These are phyloP conservation scores for Cyrtodaria siliqua DNA, from an alignment of 2,888 invertebrate genomes.

Conservation along the genomic window DNA sequence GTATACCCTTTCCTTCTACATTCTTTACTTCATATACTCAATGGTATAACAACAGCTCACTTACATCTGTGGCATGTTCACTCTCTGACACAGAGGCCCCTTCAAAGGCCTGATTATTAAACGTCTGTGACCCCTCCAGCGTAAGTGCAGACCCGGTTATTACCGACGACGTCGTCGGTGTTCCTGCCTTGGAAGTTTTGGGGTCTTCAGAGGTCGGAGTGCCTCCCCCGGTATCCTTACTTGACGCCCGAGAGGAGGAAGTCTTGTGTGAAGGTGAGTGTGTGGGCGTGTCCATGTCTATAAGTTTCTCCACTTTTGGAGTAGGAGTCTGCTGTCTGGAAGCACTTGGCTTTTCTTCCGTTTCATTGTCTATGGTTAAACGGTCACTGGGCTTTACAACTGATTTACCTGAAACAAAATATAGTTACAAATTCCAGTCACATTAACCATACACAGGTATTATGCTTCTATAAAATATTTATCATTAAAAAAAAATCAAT, in stretches of 20 bases:
- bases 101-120: slow-evolving; percentile 75
- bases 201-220: slow-evolving; percentile 10
- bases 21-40: too few species aligned
- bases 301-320: slow-evolving; percentile 51
- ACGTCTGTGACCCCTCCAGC: slow-evolving; percentile 55
- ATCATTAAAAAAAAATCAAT: too few species aligned
- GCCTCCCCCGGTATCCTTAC: slow-evolving; percentile 31
- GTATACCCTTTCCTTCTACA: too few species aligned
- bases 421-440: background rate
- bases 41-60: too few species aligned
- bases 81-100: slow-evolving; percentile 67
- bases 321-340: slow-evolving; percentile 5
- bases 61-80: slow-evolving; percentile 61
- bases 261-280: slow-evolving; percentile 8
- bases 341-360: background rate
- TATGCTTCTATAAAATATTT: too few species aligned
- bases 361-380: slow-evolving; percentile 9
- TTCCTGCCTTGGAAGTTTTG: slow-evolving; percentile 4
- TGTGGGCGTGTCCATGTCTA: slow-evolving; percentile 54
- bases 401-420: slow-evolving; percentile 6
- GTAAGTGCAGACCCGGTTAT: slow-evolving; percentile 61
- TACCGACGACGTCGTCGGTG: slow-evolving; percentile 47
- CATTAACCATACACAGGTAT: too few species aligned
- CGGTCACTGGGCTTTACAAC: slow-evolving; percentile 7
- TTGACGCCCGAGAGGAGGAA: slow-evolving; percentile 8